Conservation (phyloP, 1,140 invertebrate genomes). For the Diprion similis region DNA sequence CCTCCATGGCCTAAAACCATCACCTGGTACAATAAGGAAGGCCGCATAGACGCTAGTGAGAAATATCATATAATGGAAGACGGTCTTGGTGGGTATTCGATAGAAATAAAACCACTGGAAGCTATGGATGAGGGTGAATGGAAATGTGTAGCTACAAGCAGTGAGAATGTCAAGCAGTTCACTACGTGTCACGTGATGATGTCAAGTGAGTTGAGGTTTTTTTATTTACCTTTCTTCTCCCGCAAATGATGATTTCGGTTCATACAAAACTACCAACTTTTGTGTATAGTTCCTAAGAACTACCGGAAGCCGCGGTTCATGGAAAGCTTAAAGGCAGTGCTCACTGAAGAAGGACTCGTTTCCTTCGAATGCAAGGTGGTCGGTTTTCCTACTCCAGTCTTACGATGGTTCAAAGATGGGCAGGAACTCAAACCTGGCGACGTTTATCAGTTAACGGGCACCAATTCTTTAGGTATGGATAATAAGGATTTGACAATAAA, state of each 20-base stretch:
- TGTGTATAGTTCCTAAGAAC: constrained; percentile 81
- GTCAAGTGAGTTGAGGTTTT: constrained; percentile 66
- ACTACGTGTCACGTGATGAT: constrained; percentile 75
- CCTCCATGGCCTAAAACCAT: constrained; percentile 82
- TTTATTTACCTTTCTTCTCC: constrained; percentile 9
- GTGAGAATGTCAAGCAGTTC: constrained; percentile 75
- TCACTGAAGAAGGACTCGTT: constrained; percentile 89
- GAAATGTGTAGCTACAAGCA: constrained; percentile 83
- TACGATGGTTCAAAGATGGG: constrained; percentile 91
- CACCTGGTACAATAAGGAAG: constrained; percentile 84
- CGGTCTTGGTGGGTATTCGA: constrained; percentile 78
- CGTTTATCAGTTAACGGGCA: constrained; percentile 89
- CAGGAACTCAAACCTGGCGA: constrained; percentile 90
- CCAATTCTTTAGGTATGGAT: constrained; percentile 74
- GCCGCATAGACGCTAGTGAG: constrained; percentile 70
- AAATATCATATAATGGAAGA: constrained; percentile 79
- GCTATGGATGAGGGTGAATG: constrained; percentile 85
- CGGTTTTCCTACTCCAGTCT: constrained; percentile 83
- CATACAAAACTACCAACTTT: constrained; percentile 15
- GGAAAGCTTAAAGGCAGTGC: constrained; percentile 84
- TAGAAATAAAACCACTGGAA: constrained; percentile 77
- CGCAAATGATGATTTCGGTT: constrained; percentile 12
- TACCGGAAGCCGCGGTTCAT: constrained; percentile 88
- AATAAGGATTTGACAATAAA: constrained; percentile 3
- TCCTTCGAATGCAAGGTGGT: constrained; percentile 94